Evolutionary conservation across 2,113 vertebrate genomes (phyloP).

Genomic region (Lagopus muta): DNA sequence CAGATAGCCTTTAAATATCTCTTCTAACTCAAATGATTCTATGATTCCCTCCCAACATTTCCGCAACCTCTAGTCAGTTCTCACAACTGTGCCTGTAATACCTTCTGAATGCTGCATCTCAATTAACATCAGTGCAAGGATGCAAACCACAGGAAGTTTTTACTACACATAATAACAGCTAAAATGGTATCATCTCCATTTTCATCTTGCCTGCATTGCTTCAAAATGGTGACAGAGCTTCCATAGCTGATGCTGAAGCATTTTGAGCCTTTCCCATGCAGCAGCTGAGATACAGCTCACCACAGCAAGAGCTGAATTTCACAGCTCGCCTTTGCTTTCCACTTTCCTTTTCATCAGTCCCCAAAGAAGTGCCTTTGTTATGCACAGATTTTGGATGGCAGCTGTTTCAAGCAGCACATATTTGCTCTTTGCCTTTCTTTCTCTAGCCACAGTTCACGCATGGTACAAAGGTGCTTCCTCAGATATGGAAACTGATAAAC

Average conservation of each 20-base stretch:
- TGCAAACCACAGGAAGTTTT: not conserved
- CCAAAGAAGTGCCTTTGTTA: not conserved
- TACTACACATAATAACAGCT: not conserved
- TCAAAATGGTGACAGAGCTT: not conserved
- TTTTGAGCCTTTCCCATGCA: not conserved
- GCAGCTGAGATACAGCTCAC: not conserved
- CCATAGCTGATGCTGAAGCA: not conserved
- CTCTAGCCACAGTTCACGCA: not conserved
- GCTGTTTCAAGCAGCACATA: not conserved
- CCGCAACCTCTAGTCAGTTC: not conserved
- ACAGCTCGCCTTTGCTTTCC: not conserved
- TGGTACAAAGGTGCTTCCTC: not conserved
- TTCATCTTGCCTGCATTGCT: not conserved
- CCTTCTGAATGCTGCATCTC: not conserved
- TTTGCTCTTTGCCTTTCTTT: not conserved
- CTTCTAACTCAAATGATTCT: too few relatives aligned
- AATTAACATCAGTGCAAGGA: not conserved
- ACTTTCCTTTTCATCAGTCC: not conserved
- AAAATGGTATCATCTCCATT: not conserved
- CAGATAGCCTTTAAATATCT: too few relatives aligned
- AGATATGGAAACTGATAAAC: not conserved
- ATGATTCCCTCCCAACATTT: not conserved
- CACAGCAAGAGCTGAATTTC: not conserved
- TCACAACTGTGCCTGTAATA: not conserved
- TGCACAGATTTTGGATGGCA: not conserved